Evolutionary conservation across 2,113 vertebrate genomes (phyloP), one percentile per base, ranked within the genome.

Genomic region (Anseranas semipalmata): DNA sequence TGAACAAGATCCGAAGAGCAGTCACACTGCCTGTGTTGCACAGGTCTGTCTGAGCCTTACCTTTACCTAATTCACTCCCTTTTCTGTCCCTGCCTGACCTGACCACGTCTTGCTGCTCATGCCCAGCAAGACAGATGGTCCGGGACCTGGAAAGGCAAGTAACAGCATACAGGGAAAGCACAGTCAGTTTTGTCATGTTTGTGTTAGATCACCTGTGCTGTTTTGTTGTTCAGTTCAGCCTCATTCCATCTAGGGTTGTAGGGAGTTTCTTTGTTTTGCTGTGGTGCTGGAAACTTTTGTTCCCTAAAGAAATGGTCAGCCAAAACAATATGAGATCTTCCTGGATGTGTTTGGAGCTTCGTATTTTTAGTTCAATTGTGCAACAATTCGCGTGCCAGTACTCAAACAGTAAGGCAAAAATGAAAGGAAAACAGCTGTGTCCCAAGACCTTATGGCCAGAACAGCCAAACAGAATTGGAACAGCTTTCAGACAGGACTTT

Each of bases 361-460:
- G 55, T 93, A 80, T 94, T 95, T 97, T 96, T 84, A 90, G 90
- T 72, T 92, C 41, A 74, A 0, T 55, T 83, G 50, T 71, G 24
- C 65, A 78, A 24, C 14, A 53, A 37, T 90, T 94, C 52, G 55
- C 27, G n/a, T 68, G 28, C 0, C 0, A 63, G 39, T 92, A 43
- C 43, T 88, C 43, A 30, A 91, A 79, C 33, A 71, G 37, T 63
- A 63, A 86, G 52, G 33, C 25, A 78, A 81, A 92, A 92, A 4
- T 0, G 2, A 84, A 92, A 89, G 58, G 43, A 90, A 88, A 93
- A 30, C 28, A 82, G 18, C 74, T 88, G 59, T 3, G 7, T 12
- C 46, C 24, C 6, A 2, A 56, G 60, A 68, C 35, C n/a, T 89
- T 67, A 14, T 32, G 56, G 52, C n/a, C 60, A 46, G 8, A 67